Percentiles rank a stretch among this genome's conserved stretches.
These are phyloP conservation scores for Caenorhabditis afra DNA, from an alignment of 2,888 invertebrate species.

Conservation along the genomic window DNA sequence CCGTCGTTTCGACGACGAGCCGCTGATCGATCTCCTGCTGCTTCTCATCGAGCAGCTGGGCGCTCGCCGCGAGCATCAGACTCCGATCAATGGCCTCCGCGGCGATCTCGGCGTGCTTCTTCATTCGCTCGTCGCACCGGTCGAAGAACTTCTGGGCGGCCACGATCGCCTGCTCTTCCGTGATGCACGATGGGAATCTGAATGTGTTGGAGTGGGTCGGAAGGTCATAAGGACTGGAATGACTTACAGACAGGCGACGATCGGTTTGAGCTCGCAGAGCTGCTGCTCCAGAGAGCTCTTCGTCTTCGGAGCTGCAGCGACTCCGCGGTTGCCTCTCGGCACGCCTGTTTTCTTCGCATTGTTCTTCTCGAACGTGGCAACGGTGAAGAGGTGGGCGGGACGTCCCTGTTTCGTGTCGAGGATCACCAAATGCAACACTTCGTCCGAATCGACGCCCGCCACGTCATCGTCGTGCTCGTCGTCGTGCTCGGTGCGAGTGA, in stretches of 20 bases:
- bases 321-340: not conserved
- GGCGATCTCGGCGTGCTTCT: slow-evolving; percentile 20
- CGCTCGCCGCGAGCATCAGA: slow-evolving; percentile 4
- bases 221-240: not conserved
- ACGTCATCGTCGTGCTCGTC: slow-evolving; percentile 5
- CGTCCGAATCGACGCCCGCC: slow-evolving; percentile 6
- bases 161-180: slow-evolving; percentile 39
- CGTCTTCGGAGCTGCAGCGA: not conserved
- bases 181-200: slow-evolving; percentile 27
- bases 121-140: slow-evolving; percentile 15
- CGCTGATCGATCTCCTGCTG: slow-evolving; percentile 39
- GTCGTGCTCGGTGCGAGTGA: not conserved
- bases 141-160: slow-evolving; percentile 38
- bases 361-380: slow-evolving; percentile 21
- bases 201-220: not conserved
- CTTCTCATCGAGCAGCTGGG: slow-evolving; percentile 20
- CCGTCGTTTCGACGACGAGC: slow-evolving; percentile 28
- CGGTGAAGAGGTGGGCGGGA: slow-evolving; percentile 12
- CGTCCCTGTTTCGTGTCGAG: slow-evolving; percentile 10
- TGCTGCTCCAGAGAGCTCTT: slow-evolving; percentile 16
- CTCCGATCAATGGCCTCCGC: slow-evolving; percentile 22
- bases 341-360: not conserved
- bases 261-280: slow-evolving; percentile 17
- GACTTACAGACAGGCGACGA: slow-evolving; percentile 43
- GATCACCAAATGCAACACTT: slow-evolving; percentile 45